Percentiles rank a stretch among this genome's conserved stretches.
phyloP scores from a whole-genome alignment of 30 jellyfish, hydroid and myxozoan species.

The Pelagia noctiluca region DNA sequence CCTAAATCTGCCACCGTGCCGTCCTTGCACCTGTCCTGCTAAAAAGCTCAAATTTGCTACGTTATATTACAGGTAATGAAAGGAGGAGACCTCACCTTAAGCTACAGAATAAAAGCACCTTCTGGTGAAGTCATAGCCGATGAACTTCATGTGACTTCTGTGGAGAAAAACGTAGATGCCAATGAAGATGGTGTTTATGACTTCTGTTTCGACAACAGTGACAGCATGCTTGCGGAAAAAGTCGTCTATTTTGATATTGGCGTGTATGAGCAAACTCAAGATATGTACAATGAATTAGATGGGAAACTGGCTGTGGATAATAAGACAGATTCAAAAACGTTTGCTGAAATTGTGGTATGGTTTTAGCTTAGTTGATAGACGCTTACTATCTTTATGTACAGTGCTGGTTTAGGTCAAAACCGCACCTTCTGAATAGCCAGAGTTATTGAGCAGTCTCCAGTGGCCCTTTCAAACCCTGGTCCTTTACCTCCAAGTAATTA shows the following conservation, averaged over 20 bases:
- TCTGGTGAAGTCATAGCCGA: constrained; percentile 67
- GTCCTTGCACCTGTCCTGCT: neutral
- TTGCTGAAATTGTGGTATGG: constrained; percentile 55
- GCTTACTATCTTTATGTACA: neutral
- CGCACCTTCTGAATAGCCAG: neutral
- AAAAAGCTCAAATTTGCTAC: neutral
- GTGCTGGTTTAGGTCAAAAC: neutral
- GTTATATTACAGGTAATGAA: constrained; percentile 67
- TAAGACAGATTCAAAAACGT: constrained; percentile 35
- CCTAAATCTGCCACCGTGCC: neutral
- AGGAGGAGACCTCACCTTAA: constrained; percentile 78
- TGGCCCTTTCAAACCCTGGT: too few species aligned
- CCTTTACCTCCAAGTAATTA: too few species aligned
- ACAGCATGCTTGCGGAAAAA: constrained; percentile 78
- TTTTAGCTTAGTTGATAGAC: neutral
- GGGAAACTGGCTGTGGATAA: constrained; percentile 28
- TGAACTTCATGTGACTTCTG: constrained; percentile 65
- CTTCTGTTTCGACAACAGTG: constrained; percentile 81
- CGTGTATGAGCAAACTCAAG: constrained; percentile 57
- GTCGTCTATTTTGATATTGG: constrained; percentile 93
- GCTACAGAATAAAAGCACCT: constrained; percentile 58
- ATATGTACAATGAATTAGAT: constrained; percentile 8
- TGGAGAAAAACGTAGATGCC: constrained; percentile 61
- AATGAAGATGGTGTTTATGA: constrained; percentile 84
- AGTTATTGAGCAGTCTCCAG: too few species aligned